These are phyloP conservation scores for Drosophila cardini DNA, from an alignment of 1,140 invertebrate genomes.

Conservation along the genomic window DNA sequence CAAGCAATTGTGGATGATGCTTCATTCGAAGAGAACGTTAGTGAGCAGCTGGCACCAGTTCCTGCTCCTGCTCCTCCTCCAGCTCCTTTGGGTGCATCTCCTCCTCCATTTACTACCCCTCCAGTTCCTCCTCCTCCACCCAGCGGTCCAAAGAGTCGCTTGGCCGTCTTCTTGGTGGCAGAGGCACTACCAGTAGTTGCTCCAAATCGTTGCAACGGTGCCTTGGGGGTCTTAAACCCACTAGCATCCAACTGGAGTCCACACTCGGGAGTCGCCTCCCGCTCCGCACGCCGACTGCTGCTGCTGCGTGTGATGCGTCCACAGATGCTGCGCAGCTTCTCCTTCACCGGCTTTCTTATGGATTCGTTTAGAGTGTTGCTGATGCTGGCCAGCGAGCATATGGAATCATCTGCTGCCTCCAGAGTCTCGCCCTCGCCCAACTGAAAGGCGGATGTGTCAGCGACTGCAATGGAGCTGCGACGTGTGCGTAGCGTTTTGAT, in stretches of 20 bases:
- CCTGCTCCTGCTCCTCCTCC: not conserved
- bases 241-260: conserved; percentile 38
- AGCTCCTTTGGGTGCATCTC: not conserved
- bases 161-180: conserved; percentile 54
- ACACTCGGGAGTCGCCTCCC: conserved; percentile 52
- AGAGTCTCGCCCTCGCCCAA: conserved; percentile 46
- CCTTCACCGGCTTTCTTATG: conserved; percentile 76
- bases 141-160: conserved; percentile 62
- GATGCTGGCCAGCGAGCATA: conserved; percentile 74
- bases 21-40: conserved; percentile 24
- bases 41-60: conserved; percentile 14
- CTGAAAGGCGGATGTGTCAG: conserved; percentile 54
- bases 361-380: conserved; percentile 76
- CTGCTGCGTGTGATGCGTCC: conserved; percentile 74
- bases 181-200: conserved; percentile 40
- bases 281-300: conserved; percentile 61
- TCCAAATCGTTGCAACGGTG: conserved; percentile 59
- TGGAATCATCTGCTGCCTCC: conserved; percentile 65
- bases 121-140: conserved; percentile 1
- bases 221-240: conserved; percentile 79
- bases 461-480: conserved; percentile 73
- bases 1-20: conserved; percentile 38
- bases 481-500: conserved; percentile 75
- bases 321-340: conserved; percentile 71
- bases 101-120: not conserved